These are phyloP conservation scores for Odontamblyopus rebecca DNA, from an alignment of 2,797 vertebrate genomes.

Conservation along the genomic window DNA sequence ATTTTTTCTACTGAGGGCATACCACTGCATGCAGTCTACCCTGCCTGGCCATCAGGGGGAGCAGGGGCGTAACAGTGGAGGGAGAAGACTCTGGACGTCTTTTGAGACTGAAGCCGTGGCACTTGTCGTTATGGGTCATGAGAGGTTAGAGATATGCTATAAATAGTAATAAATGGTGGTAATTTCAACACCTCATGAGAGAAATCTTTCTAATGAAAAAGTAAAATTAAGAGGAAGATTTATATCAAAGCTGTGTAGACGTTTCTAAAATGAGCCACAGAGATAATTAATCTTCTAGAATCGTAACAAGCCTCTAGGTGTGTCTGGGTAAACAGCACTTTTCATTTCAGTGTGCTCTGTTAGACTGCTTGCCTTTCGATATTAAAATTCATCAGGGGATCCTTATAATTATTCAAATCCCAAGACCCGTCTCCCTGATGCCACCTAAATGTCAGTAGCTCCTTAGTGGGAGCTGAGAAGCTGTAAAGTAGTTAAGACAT, in stretches of 20 bases:
- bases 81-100: conserved; percentile 60
- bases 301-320: conserved; percentile 48
- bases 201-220: conserved; percentile 6
- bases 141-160: not conserved
- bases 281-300: conserved; percentile 43
- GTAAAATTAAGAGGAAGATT: conserved; percentile 9
- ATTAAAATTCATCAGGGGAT: conserved; percentile 27
- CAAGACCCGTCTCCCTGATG: conserved; percentile 30
- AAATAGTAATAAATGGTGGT: conserved; percentile 16
- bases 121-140: conserved; percentile 20
- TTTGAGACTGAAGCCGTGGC: conserved; percentile 19
- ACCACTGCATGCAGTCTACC: conserved; percentile 77
- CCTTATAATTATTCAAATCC: conserved; percentile 18
- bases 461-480: conserved; percentile 11
- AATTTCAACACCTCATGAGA: not conserved
- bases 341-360: conserved; percentile 10
- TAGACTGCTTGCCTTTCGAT: conserved; percentile 28
- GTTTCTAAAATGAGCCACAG: conserved; percentile 23
- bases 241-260: conserved; percentile 2
- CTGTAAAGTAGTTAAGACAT: conserved; percentile 1
- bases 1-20: conserved; percentile 75
- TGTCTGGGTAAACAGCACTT: conserved; percentile 30
- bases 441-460: conserved; percentile 1
- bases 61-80: conserved; percentile 70
- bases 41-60: conserved; percentile 65